Evolutionary conservation across 2,113 vertebrate genomes (phyloP), one percentile per base, ranked within the genome.

Genomic region (Oryctolagus cuniculus): DNA sequence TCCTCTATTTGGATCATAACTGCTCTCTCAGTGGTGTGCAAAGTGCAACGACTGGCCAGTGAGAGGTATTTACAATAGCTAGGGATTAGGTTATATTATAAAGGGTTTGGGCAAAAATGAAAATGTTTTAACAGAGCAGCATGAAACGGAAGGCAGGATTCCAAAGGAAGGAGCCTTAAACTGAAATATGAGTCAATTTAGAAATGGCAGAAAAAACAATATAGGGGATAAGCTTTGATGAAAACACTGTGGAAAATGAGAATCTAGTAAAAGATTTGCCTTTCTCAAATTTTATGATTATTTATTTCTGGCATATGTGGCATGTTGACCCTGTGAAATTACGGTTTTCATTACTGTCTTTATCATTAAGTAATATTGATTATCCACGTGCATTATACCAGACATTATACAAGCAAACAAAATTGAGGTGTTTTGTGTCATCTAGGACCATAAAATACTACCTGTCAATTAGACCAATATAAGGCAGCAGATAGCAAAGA

Each of bases 61-160:
- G 70, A 94, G 86, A 84, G 63, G 82, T 67, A 89, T 72, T 92
- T n/a, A 91, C 19, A 79, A 87, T 55, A 88, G 38, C 9, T 38
- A 86, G 19, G 78, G 90, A 90, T 92, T 92, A 82, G n/a, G 5
- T 78, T 88, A 93, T 44, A 64, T 51, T 90, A 58, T 53, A 67
- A 11, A 89, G 34, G 63, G 10, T 12, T 21, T 29, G n/a, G 17
- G 34, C 55, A 55, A 31, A 95, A 80, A 94, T 55, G 78, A 3
- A 53, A 92, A 70, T 22, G 67, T 31, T 70, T 87, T 4, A 92
- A 75, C 7, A 95, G 64, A 93, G 34, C 16, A 94, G 51, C n/a
- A 31, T 61, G 61, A 86, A 87, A 81, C 6, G 63, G 49, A 89
- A 92, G 29, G 22, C n/a, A 70, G 66, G 58, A 5, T 31, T 12